Evolutionary conservation across 2,888 invertebrate genomes (phyloP), one percentile per base, ranked within the genome.

Genomic region (Reticulitermes lucifugus): DNA sequence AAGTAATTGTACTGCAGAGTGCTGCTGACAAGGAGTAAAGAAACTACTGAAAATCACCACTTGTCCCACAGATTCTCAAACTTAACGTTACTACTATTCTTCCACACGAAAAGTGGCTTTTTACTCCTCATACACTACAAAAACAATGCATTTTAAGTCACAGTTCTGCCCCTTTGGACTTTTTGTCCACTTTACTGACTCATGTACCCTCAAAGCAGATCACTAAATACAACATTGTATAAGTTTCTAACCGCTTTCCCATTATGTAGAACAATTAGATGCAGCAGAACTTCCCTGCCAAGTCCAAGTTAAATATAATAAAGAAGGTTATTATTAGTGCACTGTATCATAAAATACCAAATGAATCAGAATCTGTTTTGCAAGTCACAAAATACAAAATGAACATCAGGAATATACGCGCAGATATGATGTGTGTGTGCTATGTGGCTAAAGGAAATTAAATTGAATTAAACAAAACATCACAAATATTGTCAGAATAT

Each of bases 321-420:
- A 77, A 51, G 46, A n/a, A 21, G n/a, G 41, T 73, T 73, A 22
- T 73, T 73, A 22, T 35, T 41, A 73, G 35, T 73, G 77, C 77
- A 77, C 43, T 18, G 21, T n/a, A 22, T 35, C 75, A 43, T 18
- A 21, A 43, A 77, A 77, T n/a, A 21, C 41, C 77, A 46, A 46
- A 46, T 77, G 77, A 41, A 77, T 51, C 46, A 46, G 41, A 51
- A 73, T 55, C n/a, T 77, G 41, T 46, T 77, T 35, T 77, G 77
- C 43, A 77, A 77, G 22, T 77, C 9, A 77, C n/a, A 77, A n/a
- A 77, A 77, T 21, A 51, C n/a, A 22, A 77, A 77, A 21, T 51
- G n/a, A 51, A 46, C 22, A 43, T 46, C n/a, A 25, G 35, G 10
- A n/a, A 51, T n/a, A 51, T 9, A 41, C 77, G 46, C 46, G 77